Conservation (phyloP, 2,888 invertebrate genomes). For the Cenopis cana region DNA sequence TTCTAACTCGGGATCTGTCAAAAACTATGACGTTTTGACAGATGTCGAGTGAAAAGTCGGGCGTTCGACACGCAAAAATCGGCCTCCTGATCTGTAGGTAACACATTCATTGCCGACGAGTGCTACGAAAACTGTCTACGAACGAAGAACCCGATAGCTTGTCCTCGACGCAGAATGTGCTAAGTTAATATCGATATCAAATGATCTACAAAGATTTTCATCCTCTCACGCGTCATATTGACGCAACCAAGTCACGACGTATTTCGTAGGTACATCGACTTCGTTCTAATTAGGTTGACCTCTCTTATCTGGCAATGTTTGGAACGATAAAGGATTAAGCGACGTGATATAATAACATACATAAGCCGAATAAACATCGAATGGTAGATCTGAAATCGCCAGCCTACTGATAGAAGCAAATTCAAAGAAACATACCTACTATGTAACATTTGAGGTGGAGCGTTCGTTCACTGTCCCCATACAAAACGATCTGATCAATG, state of each 20-base stretch:
- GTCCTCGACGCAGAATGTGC: too few species aligned
- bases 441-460: too few species aligned
- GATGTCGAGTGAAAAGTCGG: too few species aligned
- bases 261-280: not conserved
- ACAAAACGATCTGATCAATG: too few species aligned
- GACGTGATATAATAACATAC: not conserved
- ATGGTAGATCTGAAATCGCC: not conserved
- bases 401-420: not conserved
- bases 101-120: too few species aligned
- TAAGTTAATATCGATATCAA: not conserved
- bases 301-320: conserved; percentile 15
- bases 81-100: too few species aligned
- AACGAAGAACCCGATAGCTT: too few species aligned
- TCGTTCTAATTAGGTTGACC: conserved; percentile 32
- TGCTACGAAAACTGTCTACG: too few species aligned
- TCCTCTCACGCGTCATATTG: not conserved
- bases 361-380: not conserved
- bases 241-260: not conserved
- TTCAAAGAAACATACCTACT: too few species aligned
- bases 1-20: too few species aligned
- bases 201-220: not conserved
- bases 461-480: not conserved
- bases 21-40: too few species aligned
- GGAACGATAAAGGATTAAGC: not conserved
- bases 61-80: too few species aligned